Evolutionary conservation across 2,888 invertebrate species (phyloP), one percentile per base, ranked within the genome.

Genomic region (Pterostichus madidus): DNA sequence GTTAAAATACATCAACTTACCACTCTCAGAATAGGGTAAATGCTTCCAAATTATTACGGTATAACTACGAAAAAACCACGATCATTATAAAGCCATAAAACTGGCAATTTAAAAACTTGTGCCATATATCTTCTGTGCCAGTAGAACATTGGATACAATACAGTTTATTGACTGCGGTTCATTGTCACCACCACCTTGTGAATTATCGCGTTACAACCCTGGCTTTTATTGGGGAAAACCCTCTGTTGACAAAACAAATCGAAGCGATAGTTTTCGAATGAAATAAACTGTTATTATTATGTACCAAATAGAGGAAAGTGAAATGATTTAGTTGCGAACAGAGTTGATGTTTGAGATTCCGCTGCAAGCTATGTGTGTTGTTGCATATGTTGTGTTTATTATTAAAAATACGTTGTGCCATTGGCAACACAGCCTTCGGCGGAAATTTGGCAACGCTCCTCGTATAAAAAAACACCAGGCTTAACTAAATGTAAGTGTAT

Each of bases 321-420:
- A 64, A 64, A 64, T 35, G n/a, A 61, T 61, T 13, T 64, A 13
- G 31, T 64, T 56, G 17, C 7, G 15, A 24, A 32, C 35, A 5
- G 6, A 5, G 11, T 49, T 5, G 24, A 3, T 24, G 49, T 49
- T 5, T 5, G 49, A 49, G n/a, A 1, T n/a, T 64, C 32, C 32
- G 64, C 13, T 64, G 64, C 32, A 64, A 64, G 64, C 32, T 2
- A 32, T 35, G 64, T 59, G 8, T 11, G 32, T n/a, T 32, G 64
- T 64, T 64, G 64, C 64, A 39, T 39, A 8, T 5, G 39, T 39
- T 39, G 8, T 64, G 64, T 73, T 73, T 73, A 17, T 73, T 73
- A 73, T 73, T 64, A 64, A 64, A 64, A 64, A 64, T 73, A 73
- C 73, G 73, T 73, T 35, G 49, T 73, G 73, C 31, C 73, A 73